phyloP scores from a whole-genome alignment of 2,113 vertebrate species.

The Elephantulus edwardii region DNA sequence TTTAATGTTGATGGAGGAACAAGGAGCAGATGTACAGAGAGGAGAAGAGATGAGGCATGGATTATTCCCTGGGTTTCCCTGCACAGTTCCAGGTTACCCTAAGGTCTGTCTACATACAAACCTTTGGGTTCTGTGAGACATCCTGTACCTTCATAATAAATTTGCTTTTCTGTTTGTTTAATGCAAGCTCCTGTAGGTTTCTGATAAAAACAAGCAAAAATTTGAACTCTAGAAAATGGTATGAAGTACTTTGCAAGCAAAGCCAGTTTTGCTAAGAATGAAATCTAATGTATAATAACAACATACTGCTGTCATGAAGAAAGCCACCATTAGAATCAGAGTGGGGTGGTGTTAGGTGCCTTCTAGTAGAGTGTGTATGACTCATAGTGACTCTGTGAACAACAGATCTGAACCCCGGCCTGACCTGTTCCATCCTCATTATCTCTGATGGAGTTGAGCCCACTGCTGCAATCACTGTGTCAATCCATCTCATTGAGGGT shows the following conservation, averaged over 20 bases:
- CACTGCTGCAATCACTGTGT: no score
- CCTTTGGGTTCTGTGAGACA: not conserved
- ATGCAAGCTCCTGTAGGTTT: not conserved
- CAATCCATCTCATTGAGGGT: no score
- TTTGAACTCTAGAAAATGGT: not conserved
- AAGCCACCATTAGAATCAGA: not conserved
- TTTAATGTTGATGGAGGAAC: not conserved
- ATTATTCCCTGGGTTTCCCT: not conserved
- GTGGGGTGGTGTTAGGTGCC: no score
- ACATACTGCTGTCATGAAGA: not conserved
- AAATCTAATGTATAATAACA: not conserved
- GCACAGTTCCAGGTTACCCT: not conserved
- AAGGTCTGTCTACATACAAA: not conserved
- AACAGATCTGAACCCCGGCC: no score
- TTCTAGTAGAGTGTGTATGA: no score
- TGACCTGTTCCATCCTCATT: no score
- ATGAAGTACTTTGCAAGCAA: constrained; percentile 1
- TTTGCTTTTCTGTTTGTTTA: constrained; percentile 14
- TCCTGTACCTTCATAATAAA: not conserved
- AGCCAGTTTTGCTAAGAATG: constrained; percentile 25
- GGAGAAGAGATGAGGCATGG: not conserved
- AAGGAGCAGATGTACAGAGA: not conserved
- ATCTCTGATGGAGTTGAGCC: no score
- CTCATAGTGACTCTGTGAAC: no score
- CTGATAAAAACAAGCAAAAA: constrained; percentile 8